Conservation (phyloP, 37 sponge, comb jelly and placozoan species). For the Agelas oroides region DNA sequence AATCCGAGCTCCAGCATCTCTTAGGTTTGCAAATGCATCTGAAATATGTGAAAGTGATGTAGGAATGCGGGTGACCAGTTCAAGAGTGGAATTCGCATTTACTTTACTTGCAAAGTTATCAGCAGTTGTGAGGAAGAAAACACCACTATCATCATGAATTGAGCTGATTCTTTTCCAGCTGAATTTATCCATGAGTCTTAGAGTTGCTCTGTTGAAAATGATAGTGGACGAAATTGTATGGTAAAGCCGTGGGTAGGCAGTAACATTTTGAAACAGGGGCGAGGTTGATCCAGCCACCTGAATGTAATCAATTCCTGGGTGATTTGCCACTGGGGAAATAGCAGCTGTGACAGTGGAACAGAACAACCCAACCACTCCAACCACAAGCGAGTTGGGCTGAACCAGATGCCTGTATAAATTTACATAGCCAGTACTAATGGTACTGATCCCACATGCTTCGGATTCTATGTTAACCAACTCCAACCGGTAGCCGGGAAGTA, state of each 20-base stretch:
- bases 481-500: constrained; percentile 40
- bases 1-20: not conserved
- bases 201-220: not conserved
- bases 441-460: constrained; percentile 9
- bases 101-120: too few relatives aligned
- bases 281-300: constrained; percentile 42
- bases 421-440: not conserved
- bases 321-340: constrained; percentile 1
- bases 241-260: not conserved
- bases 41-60: not conserved
- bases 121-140: too few relatives aligned
- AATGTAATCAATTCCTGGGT: constrained; percentile 4
- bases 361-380: constrained; percentile 33
- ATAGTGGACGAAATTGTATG: not conserved
- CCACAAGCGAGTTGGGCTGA: constrained; percentile 11
- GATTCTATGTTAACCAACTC: too few relatives aligned
- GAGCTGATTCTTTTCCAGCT: constrained; percentile 31
- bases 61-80: not conserved
- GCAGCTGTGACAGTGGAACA: constrained; percentile 32
- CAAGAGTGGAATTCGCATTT: too few relatives aligned
- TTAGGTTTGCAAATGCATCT: not conserved
- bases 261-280: not conserved
- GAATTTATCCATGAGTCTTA: constrained; percentile 25
- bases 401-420: not conserved
- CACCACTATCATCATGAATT: too few relatives aligned